Conservation (phyloP, 2,888 invertebrate genomes). For the Drosophila atripex region DNA sequence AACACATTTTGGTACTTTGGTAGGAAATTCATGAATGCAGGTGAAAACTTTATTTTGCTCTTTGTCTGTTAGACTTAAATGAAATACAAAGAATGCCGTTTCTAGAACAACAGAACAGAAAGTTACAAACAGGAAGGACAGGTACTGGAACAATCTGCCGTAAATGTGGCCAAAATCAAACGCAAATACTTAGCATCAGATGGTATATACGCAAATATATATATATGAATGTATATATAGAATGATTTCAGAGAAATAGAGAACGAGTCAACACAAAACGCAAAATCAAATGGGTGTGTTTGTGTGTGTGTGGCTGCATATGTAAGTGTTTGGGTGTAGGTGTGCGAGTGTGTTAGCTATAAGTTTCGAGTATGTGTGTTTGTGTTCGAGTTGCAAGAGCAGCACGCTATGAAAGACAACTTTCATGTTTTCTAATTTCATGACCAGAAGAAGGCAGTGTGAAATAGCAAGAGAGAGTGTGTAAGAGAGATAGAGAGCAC, state of each 20-base stretch:
- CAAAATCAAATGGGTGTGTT: conserved; percentile 25
- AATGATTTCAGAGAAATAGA: conserved; percentile 26
- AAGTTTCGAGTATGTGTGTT: conserved; percentile 9
- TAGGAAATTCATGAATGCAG: background rate
- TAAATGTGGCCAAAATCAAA: conserved; percentile 35
- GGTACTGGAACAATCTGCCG: conserved; percentile 30
- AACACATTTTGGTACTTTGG: conserved; percentile 35
- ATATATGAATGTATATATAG: conserved; percentile 13
- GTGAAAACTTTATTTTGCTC: background rate
- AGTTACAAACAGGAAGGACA: conserved; percentile 25
- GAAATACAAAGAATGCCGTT: conserved; percentile 45
- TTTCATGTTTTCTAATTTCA: conserved; percentile 31
- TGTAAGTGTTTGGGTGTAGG: background rate
- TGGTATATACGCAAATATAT: conserved; percentile 22
- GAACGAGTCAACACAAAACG: conserved; percentile 36
- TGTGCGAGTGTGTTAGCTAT: conserved; percentile 12
- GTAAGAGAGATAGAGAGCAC: conserved; percentile 11
- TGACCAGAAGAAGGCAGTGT: conserved; percentile 31
- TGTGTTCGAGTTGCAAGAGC: conserved; percentile 31
- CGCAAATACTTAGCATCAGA: conserved; percentile 37
- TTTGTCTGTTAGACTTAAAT: conserved; percentile 9
- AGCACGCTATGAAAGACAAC: conserved; percentile 13
- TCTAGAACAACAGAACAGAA: conserved; percentile 41
- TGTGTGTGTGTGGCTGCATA: conserved; percentile 3
- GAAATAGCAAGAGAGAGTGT: conserved; percentile 18